Conservation (phyloP, 64 coral and sea anemone genomes). For the Pocillopora damicornis region DNA sequence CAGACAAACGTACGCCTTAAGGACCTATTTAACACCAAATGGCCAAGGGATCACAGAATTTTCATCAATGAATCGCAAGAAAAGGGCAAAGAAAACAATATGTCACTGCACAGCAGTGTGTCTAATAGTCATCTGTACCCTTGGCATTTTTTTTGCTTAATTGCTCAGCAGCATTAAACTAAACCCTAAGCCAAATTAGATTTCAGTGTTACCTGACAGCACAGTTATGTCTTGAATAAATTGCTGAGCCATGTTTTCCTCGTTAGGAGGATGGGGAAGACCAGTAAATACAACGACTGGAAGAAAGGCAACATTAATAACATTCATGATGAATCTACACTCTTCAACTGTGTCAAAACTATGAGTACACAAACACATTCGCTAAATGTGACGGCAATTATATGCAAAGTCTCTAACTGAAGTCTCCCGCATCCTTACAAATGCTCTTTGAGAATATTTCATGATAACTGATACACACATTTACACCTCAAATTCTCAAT, state of each 20-base stretch:
- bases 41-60: too few relatives aligned
- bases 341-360: too few relatives aligned
- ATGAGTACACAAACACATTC: background rate
- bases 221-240: conserved; percentile 84
- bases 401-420: too few relatives aligned
- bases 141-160: background rate
- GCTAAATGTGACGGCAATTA: too few relatives aligned
- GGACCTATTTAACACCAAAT: too few relatives aligned
- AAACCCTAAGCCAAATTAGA: background rate
- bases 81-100: too few relatives aligned
- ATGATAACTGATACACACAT: background rate
- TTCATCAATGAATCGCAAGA: too few relatives aligned
- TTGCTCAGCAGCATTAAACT: too few relatives aligned
- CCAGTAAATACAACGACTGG: conserved; percentile 90
- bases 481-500: background rate
- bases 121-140: background rate
- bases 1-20: too few relatives aligned
- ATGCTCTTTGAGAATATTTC: too few relatives aligned
- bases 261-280: conserved; percentile 73
- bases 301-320: background rate
- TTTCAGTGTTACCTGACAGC: conserved; percentile 61
- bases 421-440: too few relatives aligned
- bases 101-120: background rate
- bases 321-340: background rate
- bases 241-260: conserved; percentile 68